Conservation (phyloP, 2,113 vertebrate species). For the Cottus gobio region DNA sequence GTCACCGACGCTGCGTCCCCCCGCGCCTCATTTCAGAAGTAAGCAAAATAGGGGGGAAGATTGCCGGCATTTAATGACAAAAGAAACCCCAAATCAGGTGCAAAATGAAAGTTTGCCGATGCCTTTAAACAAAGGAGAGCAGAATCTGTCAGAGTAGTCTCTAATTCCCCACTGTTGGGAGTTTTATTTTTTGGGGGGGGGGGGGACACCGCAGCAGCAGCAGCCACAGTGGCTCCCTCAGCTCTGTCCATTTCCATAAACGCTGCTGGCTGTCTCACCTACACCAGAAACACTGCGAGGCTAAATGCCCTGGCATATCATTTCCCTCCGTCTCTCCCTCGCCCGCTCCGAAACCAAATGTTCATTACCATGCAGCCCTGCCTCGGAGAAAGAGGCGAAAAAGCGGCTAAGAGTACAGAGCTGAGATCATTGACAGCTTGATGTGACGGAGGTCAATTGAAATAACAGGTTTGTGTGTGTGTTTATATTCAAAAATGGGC, state of each 20-base stretch:
- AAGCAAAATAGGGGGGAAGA: slow-evolving; percentile 46
- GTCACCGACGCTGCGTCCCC: slow-evolving; percentile 10
- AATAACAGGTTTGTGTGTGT: slow-evolving; percentile 88
- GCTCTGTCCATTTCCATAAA: slow-evolving; percentile 87
- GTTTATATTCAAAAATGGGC: slow-evolving; percentile 85
- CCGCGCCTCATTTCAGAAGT: slow-evolving; percentile 45
- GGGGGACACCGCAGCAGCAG: slow-evolving; percentile 51
- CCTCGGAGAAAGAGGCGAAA: slow-evolving; percentile 75
- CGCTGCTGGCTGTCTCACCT: slow-evolving; percentile 85
- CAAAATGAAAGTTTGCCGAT: slow-evolving; percentile 66
- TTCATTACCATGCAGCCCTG: slow-evolving; percentile 85
- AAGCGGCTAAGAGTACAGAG: slow-evolving; percentile 80
- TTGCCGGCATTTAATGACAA: slow-evolving; percentile 60
- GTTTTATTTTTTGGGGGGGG: slow-evolving; percentile 25
- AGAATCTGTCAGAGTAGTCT: slow-evolving; percentile 59
- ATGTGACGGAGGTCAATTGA: slow-evolving; percentile 89
- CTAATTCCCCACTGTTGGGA: slow-evolving; percentile 61
- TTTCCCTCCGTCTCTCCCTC: slow-evolving; percentile 69
- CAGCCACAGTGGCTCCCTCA: slow-evolving; percentile 71
- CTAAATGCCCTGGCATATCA: slow-evolving; percentile 85
- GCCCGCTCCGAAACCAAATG: slow-evolving; percentile 81
- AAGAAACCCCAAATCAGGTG: slow-evolving; percentile 56
- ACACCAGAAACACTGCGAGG: slow-evolving; percentile 81
- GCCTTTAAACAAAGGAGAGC: slow-evolving; percentile 62
- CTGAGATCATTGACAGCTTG: slow-evolving; percentile 90